Conservation (phyloP, 2,113 vertebrate genomes). For the Mastomys natalensis region DNA sequence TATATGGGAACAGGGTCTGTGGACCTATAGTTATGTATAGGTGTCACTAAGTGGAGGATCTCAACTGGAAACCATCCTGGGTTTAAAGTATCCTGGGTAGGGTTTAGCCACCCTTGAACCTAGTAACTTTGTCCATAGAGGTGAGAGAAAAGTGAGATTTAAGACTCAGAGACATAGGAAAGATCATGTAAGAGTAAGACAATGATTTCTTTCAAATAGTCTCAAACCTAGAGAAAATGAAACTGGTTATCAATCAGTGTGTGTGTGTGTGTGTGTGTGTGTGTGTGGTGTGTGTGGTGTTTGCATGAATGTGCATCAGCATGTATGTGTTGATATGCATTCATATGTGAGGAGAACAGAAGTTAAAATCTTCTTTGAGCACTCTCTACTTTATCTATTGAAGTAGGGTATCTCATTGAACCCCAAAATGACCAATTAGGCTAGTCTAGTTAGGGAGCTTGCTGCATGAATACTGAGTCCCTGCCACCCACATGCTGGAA, state of each 20-base stretch:
- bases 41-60: neutral
- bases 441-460: neutral
- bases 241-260: neutral
- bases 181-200: neutral
- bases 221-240: neutral
- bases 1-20: neutral
- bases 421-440: neutral
- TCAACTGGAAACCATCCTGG: neutral
- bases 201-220: neutral
- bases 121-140: neutral
- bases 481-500: neutral
- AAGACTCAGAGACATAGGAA: neutral
- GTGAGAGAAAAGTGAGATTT: neutral
- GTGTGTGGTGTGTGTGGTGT: neutral
- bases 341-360: neutral
- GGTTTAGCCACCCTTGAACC: neutral
- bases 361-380: neutral
- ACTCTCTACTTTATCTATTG: neutral
- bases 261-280: neutral
- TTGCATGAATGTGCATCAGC: neutral
- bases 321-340: neutral
- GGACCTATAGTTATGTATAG: neutral
- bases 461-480: neutral
- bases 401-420: neutral
- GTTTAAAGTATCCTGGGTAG: neutral